phyloP scores from a whole-genome alignment of 2,113 vertebrate genomes.

The Sterrhoptilus dennistouni region DNA sequence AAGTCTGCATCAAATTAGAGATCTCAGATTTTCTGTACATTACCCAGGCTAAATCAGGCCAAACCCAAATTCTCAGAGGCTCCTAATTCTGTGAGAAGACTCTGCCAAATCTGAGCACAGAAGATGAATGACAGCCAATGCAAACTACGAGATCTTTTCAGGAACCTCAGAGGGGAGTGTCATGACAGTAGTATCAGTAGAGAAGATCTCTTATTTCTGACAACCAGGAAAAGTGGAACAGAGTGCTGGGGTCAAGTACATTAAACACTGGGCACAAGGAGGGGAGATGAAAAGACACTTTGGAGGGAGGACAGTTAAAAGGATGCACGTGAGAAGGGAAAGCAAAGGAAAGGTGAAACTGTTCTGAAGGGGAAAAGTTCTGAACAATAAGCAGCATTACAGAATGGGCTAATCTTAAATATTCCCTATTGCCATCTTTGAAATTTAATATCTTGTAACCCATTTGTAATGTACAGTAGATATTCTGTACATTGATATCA shows the following conservation, averaged over 20 bases:
- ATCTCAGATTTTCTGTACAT: slow-evolving; percentile 1
- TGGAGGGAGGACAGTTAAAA: background rate
- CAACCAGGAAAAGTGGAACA: background rate
- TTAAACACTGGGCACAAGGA: background rate
- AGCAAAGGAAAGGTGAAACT: background rate
- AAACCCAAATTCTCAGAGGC: slow-evolving; percentile 24
- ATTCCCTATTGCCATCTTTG: background rate
- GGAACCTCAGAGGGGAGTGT: background rate
- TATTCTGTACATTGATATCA: background rate
- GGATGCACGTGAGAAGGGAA: background rate
- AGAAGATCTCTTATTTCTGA: background rate
- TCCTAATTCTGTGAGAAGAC: background rate
- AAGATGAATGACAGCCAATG: background rate
- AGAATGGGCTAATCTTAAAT: background rate
- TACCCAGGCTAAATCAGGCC: background rate
- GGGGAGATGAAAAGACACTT: background rate
- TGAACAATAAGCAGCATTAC: background rate
- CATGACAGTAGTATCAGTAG: background rate
- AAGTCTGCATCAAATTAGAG: slow-evolving; percentile 24
- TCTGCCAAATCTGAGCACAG: slow-evolving; percentile 17
- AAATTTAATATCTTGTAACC: background rate
- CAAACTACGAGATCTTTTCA: slow-evolving; percentile 14
- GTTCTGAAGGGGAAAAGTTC: background rate
- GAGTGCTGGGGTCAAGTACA: background rate
- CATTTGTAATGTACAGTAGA: background rate